phyloP scores from a whole-genome alignment of 2,797 vertebrate species.

The Acanthurus tractus region DNA sequence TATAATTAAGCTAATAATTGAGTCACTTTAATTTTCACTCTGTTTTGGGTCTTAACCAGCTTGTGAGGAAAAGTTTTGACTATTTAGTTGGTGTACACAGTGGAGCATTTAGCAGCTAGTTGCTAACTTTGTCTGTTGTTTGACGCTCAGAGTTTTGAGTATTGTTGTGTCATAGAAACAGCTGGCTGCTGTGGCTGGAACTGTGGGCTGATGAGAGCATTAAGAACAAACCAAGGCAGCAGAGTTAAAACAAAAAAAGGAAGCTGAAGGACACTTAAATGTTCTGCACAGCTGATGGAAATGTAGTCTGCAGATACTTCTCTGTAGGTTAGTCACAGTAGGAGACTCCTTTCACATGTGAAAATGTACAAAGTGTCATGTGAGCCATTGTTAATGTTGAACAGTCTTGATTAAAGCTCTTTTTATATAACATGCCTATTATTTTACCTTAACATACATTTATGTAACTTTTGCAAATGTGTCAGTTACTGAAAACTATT shows the following conservation, averaged over 20 bases:
- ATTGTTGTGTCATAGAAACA: background rate
- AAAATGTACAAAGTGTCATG: background rate
- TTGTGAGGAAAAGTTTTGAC: background rate
- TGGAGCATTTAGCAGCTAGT: too few relatives aligned
- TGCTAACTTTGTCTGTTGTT: background rate
- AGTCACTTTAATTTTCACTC: constrained; percentile 5
- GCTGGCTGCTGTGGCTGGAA: background rate
- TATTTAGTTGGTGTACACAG: background rate
- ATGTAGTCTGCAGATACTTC: background rate
- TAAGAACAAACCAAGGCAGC: background rate
- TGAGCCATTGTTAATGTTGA: background rate
- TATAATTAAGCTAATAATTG: background rate
- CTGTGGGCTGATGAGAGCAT: background rate
- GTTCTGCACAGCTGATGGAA: background rate
- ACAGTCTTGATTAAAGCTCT: background rate
- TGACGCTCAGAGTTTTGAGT: background rate
- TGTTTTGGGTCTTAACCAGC: constrained; percentile 7
- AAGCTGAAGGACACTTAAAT: background rate
- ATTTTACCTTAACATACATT: background rate
- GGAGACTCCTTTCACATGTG: background rate
- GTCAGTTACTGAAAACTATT: background rate
- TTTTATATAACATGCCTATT: background rate
- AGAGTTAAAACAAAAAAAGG: background rate
- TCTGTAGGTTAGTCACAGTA: constrained; percentile 4
- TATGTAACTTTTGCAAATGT: background rate